These are phyloP conservation scores for Tenebrosternarchus preto DNA, from an alignment of 2,113 vertebrate genomes.

Conservation along the genomic window DNA sequence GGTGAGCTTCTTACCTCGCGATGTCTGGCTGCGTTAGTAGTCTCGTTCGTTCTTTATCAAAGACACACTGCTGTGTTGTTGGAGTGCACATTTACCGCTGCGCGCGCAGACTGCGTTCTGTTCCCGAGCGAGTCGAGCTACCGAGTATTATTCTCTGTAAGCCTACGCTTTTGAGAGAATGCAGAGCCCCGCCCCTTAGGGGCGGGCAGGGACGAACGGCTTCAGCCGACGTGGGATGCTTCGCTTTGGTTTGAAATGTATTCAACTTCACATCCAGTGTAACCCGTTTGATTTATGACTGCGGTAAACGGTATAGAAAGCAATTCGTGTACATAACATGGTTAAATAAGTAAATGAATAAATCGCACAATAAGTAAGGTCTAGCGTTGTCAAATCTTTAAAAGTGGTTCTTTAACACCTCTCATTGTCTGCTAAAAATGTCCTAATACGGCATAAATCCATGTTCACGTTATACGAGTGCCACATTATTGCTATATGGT, in stretches of 20 bases:
- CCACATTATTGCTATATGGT: background rate
- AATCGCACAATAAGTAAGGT: too few species aligned
- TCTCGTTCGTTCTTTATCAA: constrained; percentile 58
- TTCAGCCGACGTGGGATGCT: too few species aligned
- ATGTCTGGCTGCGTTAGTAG: constrained; percentile 58
- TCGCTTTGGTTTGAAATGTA: too few species aligned
- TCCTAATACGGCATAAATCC: constrained; percentile 15
- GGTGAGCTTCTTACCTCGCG: constrained; percentile 65
- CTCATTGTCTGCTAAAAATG: background rate
- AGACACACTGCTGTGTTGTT: constrained; percentile 64
- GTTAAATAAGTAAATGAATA: too few species aligned
- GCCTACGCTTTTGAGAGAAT: constrained; percentile 48
- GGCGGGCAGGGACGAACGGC: constrained; percentile 14
- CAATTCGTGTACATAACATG: background rate
- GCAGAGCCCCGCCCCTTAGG: constrained; percentile 64
- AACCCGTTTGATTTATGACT: constrained; percentile 2
- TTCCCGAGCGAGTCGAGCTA: constrained; percentile 62
- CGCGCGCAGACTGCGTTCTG: constrained; percentile 51
- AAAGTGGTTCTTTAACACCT: background rate
- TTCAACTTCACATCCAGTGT: background rate
- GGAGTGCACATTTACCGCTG: constrained; percentile 68
- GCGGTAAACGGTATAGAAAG: background rate
- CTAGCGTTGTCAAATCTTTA: too few species aligned
- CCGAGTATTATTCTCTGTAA: constrained; percentile 62
- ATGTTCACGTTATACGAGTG: background rate